These are phyloP conservation scores for Drosophila ananassae DNA, from an alignment of 1,140 invertebrate species.

Conservation along the genomic window DNA sequence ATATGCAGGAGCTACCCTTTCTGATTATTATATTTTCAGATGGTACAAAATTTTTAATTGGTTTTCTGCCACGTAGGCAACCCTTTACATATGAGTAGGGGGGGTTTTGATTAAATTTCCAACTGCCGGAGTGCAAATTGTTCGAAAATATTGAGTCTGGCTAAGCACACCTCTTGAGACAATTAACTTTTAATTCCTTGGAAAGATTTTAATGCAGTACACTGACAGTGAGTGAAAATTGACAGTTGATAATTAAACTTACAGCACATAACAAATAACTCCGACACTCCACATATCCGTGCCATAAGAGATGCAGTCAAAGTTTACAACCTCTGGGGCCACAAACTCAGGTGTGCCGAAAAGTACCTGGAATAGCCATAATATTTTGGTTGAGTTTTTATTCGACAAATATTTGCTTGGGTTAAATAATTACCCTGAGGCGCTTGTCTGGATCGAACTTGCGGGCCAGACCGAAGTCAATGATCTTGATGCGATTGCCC, in stretches of 20 bases:
- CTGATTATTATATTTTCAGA: conserved; percentile 69
- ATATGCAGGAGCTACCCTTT: conserved; percentile 14
- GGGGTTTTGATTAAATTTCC: conserved; percentile 53
- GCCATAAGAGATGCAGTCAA: conserved; percentile 96
- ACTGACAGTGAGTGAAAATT: not conserved
- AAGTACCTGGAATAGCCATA: conserved; percentile 87
- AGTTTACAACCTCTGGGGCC: conserved; percentile 99
- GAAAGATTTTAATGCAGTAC: not conserved
- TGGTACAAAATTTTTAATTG: conserved; percentile 69
- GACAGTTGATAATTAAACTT: conserved; percentile 86
- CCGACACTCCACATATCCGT: conserved; percentile 99
- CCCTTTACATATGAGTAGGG: conserved; percentile 16
- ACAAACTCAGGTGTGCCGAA: conserved; percentile 99
- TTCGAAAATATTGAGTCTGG: conserved; percentile 25
- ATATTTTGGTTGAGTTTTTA: no score
- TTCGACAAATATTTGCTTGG: not conserved
- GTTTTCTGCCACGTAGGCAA: conserved; percentile 33
- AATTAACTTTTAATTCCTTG: not conserved
- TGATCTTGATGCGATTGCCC: conserved; percentile 98
- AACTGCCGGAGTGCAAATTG: conserved; percentile 33
- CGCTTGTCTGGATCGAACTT: conserved; percentile 96
- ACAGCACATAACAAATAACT: conserved; percentile 99
- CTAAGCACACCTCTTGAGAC: not conserved
- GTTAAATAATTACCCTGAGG: conserved; percentile 85
- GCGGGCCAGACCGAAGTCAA: conserved; percentile 97